Evolutionary conservation across 2,888 invertebrate species (phyloP), one percentile per base, ranked within the genome.

Genomic region (Hipparchia sbordonii): DNA sequence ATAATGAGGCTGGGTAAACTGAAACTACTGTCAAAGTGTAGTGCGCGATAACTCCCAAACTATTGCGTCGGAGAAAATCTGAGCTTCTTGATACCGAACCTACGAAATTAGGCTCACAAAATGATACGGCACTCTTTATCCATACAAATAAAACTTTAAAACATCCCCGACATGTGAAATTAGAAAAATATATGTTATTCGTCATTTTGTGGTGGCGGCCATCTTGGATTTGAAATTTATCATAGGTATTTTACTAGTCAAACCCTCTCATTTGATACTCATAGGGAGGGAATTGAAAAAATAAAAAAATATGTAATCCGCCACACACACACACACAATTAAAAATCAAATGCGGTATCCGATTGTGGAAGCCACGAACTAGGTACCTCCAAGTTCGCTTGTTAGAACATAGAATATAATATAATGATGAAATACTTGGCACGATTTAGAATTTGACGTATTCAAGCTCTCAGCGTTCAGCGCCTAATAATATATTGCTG

Each of bases 1-100:
- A 10, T 68, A 68, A 71, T 68, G 71, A 66, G 63, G 67, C 63
- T 61, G 51, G 66, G 66, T 69, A 69, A 66, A 72, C 67, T 56
- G 66, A 62, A 74, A 72, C 72, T 72, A 52, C 65, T 68, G 68
- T 74, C 74, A 61, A 54, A 74, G 51, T 70, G 74, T 56, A 69
- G 56, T 56, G 68, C 60, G 71, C 69, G 72, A 72, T 72, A 74
- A 67, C 74, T 74, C 23, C 23, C 39, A 67, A 59, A 72, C 74
- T 74, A 74, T 69, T 66, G 69, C 45, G 72, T 67, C 12, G 54
- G 12, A 23, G 60, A 65, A 69, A 66, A 71, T 66, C 57, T 61
- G 59, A 57, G 66, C 67, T 70, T 70, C 67, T 70, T 66, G 9
- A 23, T 2, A 23, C 23, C 4, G 33, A 23, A 7, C 13, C 13